Conservation (phyloP, 2,888 invertebrate genomes). For the Agrotis ipsilon region DNA sequence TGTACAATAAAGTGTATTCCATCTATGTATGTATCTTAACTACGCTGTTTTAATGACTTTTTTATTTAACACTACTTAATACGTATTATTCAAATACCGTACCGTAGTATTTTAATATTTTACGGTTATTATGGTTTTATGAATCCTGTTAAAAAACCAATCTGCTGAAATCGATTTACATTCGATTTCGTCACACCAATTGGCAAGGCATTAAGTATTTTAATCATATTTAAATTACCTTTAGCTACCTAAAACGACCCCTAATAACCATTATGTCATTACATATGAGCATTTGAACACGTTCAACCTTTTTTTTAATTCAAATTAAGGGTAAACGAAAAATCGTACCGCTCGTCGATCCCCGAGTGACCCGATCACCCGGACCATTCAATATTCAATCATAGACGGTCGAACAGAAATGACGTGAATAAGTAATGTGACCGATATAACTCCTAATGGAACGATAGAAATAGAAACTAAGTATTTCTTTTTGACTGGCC, state of each 20-base stretch:
- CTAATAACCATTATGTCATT: not conserved
- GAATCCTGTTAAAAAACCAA: too few relatives aligned
- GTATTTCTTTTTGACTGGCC: too few relatives aligned
- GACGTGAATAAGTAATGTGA: constrained; percentile 51
- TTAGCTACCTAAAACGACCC: not conserved
- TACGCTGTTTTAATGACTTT: not conserved
- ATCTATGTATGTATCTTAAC: too few relatives aligned
- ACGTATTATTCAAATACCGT: too few relatives aligned
- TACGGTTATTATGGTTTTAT: too few relatives aligned
- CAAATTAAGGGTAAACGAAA: constrained; percentile 17
- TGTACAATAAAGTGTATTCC: too few relatives aligned
- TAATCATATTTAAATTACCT: not conserved
- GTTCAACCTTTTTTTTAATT: constrained; percentile 15
- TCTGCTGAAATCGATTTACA: too few relatives aligned
- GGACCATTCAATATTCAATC: constrained; percentile 54
- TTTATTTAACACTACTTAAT: too few relatives aligned
- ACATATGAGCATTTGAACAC: not conserved
- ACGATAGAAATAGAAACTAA: constrained; percentile 15
- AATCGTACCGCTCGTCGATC: constrained; percentile 20
- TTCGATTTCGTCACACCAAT: too few relatives aligned
- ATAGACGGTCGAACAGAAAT: constrained; percentile 22
- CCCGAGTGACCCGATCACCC: constrained; percentile 41
- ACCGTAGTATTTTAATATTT: too few relatives aligned
- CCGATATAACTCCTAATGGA: constrained; percentile 22
- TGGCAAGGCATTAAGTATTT: too few relatives aligned